Evolutionary conservation across 2,888 invertebrate species (phyloP).

Genomic region (Artemia sinica): DNA sequence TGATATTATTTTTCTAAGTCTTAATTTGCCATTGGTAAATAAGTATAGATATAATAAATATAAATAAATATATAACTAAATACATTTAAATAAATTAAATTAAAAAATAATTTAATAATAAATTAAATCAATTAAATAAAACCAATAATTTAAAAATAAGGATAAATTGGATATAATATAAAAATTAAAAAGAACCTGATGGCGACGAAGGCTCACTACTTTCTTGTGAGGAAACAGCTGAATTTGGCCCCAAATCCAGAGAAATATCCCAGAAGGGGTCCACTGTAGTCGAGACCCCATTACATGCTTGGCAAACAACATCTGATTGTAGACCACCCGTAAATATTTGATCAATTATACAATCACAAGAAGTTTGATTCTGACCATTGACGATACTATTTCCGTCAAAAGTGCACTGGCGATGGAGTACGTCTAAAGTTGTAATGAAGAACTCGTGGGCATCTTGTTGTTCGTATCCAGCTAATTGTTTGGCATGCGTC

Average conservation of each 20-base stretch:
- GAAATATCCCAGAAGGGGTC: conserved; percentile 98
- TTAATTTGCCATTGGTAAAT: background rate
- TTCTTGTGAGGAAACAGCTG: background rate
- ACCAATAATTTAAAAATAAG: background rate
- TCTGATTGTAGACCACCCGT: conserved; percentile 90
- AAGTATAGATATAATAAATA: background rate
- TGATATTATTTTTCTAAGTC: no score
- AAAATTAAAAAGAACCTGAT: conserved; percentile 6
- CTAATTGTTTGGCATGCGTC: conserved; percentile 86
- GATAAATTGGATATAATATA: background rate
- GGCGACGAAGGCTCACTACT: background rate
- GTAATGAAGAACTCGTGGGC: conserved; percentile 98
- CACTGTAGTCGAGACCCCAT: conserved; percentile 84
- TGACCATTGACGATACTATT: conserved; percentile 10
- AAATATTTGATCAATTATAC: conserved; percentile 93
- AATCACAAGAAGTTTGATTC: conserved; percentile 46
- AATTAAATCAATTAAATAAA: background rate
- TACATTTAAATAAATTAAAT: background rate
- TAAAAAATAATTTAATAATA: background rate
- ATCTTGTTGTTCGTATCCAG: conserved; percentile 92
- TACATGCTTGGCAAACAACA: conserved; percentile 85
- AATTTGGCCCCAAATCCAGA: conserved; percentile 54
- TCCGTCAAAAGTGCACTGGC: conserved; percentile 42
- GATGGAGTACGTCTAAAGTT: conserved; percentile 74
- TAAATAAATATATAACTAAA: conserved; percentile 2